Evolutionary conservation across 2,113 vertebrate genomes (phyloP), one percentile per base, ranked within the genome.

Genomic region (Pteropus alecto): DNA sequence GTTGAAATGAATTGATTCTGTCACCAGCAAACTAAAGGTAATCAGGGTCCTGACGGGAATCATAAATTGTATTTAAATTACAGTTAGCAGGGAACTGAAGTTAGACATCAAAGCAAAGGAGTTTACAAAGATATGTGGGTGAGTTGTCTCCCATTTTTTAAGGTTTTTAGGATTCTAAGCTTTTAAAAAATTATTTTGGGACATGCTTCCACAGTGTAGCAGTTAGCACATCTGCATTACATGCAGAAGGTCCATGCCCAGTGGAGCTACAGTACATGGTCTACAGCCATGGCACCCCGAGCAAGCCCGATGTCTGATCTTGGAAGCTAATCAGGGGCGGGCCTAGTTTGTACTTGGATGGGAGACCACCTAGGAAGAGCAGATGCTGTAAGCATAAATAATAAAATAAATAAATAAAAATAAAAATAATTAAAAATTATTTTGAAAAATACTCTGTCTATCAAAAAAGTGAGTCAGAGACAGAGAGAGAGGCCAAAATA

Each of bases 1-100:
- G 56, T 35, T 0, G 0, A 96, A 97, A 98, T 97, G 85, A 98
- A 98, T 97, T 93, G 96, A 93, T 96, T 97, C 97, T 98, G 97
- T 97, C 98, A 98, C 95, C 30, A 93, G 96, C 85, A 98, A 98
- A 98, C 96, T 90, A 98, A 98, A 97, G 96, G 96, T 81, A 98
- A 98, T 98, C 97, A 98, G 70, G 91, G 56, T 96, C 95, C 98
- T 97, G 97, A 98, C 97, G 98, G n/a, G 84, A 96, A 97, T 92
- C 97, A 97, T 97, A 98, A 98, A 98, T 98, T 41, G 78, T 77
- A 10, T 73, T 97, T 97, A 96, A 97, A 96, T 97, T 94, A 97
- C 46, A 81, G 87, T 94, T 95, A 97, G 67, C 84, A 79, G 74
- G 77, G 88, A 95, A 92, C 63, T 54, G 67, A 95, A 79, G 60